phyloP scores from a whole-genome alignment of 1,140 invertebrate genomes.

The Zophobas morio region DNA sequence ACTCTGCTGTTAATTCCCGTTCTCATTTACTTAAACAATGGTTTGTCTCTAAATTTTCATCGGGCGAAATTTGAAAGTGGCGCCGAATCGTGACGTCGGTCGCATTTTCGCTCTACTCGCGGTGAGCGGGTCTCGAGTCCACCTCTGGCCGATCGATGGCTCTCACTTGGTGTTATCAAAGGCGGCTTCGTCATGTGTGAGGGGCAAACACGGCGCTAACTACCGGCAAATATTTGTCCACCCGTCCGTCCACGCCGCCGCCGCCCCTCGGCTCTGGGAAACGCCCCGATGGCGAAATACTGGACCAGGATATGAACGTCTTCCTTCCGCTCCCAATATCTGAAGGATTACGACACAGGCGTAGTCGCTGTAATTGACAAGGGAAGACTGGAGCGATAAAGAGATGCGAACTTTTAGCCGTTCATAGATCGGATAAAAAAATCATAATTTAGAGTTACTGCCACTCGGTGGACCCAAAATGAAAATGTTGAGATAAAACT shows the following conservation, averaged over 20 bases:
- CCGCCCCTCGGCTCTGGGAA: constrained; percentile 9
- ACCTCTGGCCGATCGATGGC: constrained; percentile 21
- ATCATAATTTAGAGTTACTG: constrained; percentile 15
- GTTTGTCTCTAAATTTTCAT: too few species aligned
- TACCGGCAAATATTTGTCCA: constrained; percentile 49
- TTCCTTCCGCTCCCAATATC: neutral
- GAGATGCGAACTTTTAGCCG: constrained; percentile 6
- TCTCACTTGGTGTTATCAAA: constrained; percentile 45
- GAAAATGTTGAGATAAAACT: constrained; percentile 28
- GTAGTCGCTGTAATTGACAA: neutral
- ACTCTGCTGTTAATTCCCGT: too few species aligned
- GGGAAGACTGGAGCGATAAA: constrained; percentile 14
- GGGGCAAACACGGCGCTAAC: constrained; percentile 45
- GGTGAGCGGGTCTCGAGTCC: too few species aligned
- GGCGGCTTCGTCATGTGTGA: constrained; percentile 45
- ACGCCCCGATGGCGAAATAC: constrained; percentile 14
- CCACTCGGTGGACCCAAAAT: constrained; percentile 14
- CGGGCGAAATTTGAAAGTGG: too few species aligned
- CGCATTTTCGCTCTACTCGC: too few species aligned
- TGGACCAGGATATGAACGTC: neutral
- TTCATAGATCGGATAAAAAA: constrained; percentile 18
- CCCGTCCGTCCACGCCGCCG: constrained; percentile 15
- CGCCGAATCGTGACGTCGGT: too few species aligned
- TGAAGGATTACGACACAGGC: neutral
- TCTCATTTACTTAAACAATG: too few species aligned